phyloP scores from a whole-genome alignment of 2,888 invertebrate genomes.

The Agonopterix arenella region DNA sequence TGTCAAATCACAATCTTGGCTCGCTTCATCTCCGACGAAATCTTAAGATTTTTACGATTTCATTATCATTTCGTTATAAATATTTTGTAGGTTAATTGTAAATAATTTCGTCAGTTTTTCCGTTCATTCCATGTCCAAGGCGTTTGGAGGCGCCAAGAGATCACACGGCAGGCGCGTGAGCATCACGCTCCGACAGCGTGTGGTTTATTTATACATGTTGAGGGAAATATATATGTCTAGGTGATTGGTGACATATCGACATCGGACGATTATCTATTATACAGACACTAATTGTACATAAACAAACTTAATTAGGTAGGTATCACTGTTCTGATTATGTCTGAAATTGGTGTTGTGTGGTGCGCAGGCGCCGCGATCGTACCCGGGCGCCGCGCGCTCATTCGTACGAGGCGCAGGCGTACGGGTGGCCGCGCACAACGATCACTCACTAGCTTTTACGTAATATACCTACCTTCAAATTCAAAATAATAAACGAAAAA shows the following conservation, averaged over 20 bases:
- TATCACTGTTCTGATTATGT: slow-evolving; percentile 33
- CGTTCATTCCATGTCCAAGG: slow-evolving; percentile 15
- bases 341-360: slow-evolving; percentile 40
- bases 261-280: slow-evolving; percentile 43
- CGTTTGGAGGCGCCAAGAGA: slow-evolving; percentile 39
- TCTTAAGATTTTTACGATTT: no score
- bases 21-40: no score
- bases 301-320: slow-evolving; percentile 43
- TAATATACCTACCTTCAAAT: slow-evolving; percentile 31
- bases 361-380: slow-evolving; percentile 21
- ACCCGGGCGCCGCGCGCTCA: slow-evolving; percentile 33
- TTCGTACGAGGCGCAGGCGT: slow-evolving; percentile 50
- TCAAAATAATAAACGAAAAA: slow-evolving; percentile 16
- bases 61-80: background rate
- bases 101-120: slow-evolving; percentile 15
- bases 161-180: slow-evolving; percentile 50
- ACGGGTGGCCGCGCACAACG: slow-evolving; percentile 43
- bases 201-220: slow-evolving; percentile 43
- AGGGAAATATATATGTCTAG: slow-evolving; percentile 34
- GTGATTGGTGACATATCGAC: slow-evolving; percentile 36
- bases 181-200: slow-evolving; percentile 54
- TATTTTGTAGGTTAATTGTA: slow-evolving; percentile 10
- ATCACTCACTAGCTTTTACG: slow-evolving; percentile 17
- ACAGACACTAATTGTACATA: slow-evolving; percentile 30
- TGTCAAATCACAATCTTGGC: no score